A percentile compares a stretch with the other conserved stretches of the same genome.
Evolutionary conservation across 2,113 vertebrate species (phyloP).

Genomic region (Syngnathus typhle): DNA sequence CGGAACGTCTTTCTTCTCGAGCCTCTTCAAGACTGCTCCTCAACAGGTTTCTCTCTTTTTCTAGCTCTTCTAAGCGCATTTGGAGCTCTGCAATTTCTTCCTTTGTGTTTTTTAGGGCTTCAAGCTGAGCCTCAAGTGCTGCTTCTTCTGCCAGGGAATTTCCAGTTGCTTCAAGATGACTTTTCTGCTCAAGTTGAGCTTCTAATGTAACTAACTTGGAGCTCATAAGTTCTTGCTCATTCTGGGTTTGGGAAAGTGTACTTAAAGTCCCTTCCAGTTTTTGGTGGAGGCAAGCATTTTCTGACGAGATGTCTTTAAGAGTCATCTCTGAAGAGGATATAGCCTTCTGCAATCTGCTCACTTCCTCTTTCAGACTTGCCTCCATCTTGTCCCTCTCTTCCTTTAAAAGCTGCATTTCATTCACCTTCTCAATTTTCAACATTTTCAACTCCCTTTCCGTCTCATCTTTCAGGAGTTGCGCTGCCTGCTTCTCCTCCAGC

Average conservation of each 20-base stretch:
- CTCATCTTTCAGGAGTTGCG: constrained; percentile 14
- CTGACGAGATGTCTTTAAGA: constrained; percentile 52
- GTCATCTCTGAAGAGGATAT: constrained; percentile 60
- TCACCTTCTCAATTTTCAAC: constrained; percentile 57
- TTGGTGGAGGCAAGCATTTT: constrained; percentile 64
- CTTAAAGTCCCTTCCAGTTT: constrained; percentile 66
- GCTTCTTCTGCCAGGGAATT: constrained; percentile 66
- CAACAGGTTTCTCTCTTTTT: constrained; percentile 61
- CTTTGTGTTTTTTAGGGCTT: constrained; percentile 14
- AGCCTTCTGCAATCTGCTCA: constrained; percentile 43
- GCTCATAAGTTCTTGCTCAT: constrained; percentile 49
- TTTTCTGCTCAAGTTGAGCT: constrained; percentile 66
- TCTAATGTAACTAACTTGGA: constrained; percentile 57
- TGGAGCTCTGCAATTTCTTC: constrained; percentile 36
- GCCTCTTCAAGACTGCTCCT: constrained; percentile 60
- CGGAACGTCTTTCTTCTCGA: constrained; percentile 51
- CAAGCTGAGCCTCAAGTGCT: constrained; percentile 53
- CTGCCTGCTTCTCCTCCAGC: constrained; percentile 25
- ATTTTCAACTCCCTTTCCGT: constrained; percentile 24
- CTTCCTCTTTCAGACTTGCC: constrained; percentile 59
- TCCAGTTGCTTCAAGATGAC: constrained; percentile 55
- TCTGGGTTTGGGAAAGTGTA: constrained; percentile 57
- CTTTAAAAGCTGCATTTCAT: constrained; percentile 30
- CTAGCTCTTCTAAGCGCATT: constrained; percentile 52
- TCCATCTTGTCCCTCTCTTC: constrained; percentile 37